Evolutionary conservation across 2,797 vertebrate species (phyloP), one percentile per base, ranked within the genome.

Genomic region (Miichthys miiuy): DNA sequence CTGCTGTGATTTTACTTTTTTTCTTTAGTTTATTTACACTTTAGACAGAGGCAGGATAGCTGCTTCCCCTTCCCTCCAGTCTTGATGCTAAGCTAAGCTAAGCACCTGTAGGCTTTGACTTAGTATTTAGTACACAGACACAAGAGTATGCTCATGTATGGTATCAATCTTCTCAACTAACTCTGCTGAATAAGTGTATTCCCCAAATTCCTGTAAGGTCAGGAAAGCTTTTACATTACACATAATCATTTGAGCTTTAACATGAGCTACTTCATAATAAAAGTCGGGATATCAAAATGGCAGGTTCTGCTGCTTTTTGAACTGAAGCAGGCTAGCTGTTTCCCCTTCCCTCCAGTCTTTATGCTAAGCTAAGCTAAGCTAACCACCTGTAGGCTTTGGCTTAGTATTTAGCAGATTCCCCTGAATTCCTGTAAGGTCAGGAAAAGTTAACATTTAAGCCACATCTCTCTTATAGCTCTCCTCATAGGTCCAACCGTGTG

Each of bases 11-110:
- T 62, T 38, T 47, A 63, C 2, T 14, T 54, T 27, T 20, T 57
- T 4, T 1, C 13, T 12, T 17, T 14, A 9, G 3, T 46, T 46
- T 13, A 30, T 48, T 11, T 2, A 7, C 8, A 12, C 7, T 68
- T 25, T 20, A 1, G 30, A 5, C 13, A 17, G 14, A 38, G 4
- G 30, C 9, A 25, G 21, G 30, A 21, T n/a, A n/a, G 12, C 18
- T 58, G 16, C 16, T 57, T 20, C n/a, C 4, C 17, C 2, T 38
- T 66, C 27, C 3, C 11, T 50, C 7, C 10, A 25, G 65, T 12
- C 12, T 56, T 68, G 46, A 68, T 27, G 66, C 38, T 44, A 68
- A 55, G 38, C 51, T 54, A 68, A 7, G 34, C 34, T 54, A 42
- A 68, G 8, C 14, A 6, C 4, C 9, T 44, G 10, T 1, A 54